Evolutionary conservation across 2,113 vertebrate species (phyloP).

Genomic region (Anhinga anhinga): DNA sequence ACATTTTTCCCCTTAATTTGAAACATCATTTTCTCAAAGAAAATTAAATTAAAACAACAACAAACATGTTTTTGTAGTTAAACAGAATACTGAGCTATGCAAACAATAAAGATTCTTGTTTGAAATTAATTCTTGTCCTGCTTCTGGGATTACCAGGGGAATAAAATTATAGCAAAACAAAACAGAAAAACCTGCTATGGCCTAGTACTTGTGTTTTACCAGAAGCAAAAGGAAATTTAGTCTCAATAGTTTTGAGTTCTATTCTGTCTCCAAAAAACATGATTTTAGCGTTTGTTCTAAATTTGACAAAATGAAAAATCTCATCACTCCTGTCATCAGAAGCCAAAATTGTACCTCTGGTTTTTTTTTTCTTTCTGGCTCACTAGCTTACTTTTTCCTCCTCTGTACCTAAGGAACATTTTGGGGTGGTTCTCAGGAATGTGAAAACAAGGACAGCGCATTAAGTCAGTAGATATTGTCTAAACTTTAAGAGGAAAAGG

Average conservation of each 20-base stretch:
- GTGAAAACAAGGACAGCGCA: background rate
- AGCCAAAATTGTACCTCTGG: background rate
- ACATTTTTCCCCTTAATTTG: conserved; percentile 37
- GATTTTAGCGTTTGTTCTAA: conserved; percentile 10
- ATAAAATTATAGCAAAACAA: conserved; percentile 57
- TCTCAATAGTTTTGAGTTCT: conserved; percentile 1
- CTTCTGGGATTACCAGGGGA: conserved; percentile 57
- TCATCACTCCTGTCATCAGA: background rate
- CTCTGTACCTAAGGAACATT: background rate
- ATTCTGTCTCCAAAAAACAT: background rate
- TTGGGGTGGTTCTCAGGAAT: background rate
- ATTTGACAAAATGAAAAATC: conserved; percentile 27
- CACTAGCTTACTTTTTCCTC: background rate
- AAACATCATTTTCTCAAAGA: conserved; percentile 47
- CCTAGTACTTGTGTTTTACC: conserved; percentile 45
- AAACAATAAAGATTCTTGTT: conserved; percentile 59
- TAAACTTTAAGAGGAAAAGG: background rate
- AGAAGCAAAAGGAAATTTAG: conserved; percentile 41
- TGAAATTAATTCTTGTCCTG: conserved; percentile 54
- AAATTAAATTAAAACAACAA: conserved; percentile 47
- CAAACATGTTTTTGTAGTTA: conserved; percentile 55
- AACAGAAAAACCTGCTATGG: conserved; percentile 33
- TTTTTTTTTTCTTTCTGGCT: background rate
- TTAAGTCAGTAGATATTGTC: background rate
- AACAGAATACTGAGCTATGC: conserved; percentile 31